These are phyloP conservation scores for Pangasius sanitwongsei DNA, from an alignment of 2,797 vertebrate species.

Conservation along the genomic window DNA sequence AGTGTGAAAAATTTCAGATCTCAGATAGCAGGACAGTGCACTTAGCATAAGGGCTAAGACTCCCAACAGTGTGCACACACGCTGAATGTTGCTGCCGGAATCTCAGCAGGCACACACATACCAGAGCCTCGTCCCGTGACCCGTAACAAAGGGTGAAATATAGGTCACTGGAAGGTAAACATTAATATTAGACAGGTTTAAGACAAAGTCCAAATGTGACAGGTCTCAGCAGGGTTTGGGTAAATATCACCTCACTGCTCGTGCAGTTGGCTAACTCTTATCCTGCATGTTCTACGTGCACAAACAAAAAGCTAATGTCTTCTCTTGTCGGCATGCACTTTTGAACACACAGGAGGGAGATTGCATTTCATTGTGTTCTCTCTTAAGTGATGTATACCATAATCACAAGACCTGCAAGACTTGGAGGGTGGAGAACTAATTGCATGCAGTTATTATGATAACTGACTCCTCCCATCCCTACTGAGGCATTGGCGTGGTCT, in stretches of 20 bases:
- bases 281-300: conserved; percentile 58
- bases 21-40: background rate
- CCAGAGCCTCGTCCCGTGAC: conserved; percentile 55
- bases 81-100: conserved; percentile 15
- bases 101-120: conserved; percentile 29
- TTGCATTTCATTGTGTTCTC: background rate
- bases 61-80: conserved; percentile 17
- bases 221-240: conserved; percentile 54
- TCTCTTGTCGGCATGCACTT: background rate
- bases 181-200: conserved; percentile 71
- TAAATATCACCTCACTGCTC: conserved; percentile 60
- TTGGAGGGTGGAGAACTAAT: background rate
- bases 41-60: conserved; percentile 4
- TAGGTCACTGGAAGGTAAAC: conserved; percentile 76
- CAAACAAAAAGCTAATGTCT: conserved; percentile 31
- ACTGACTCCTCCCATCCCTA: background rate
- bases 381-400: background rate
- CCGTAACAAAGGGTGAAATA: conserved; percentile 66
- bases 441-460: background rate
- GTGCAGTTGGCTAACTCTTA: conserved; percentile 51
- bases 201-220: conserved; percentile 73
- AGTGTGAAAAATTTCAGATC: conserved; percentile 6
- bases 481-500: background rate
- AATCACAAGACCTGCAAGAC: conserved; percentile 3
- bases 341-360: background rate